A percentile compares a stretch with the other conserved stretches of the same genome.
Conservation (phyloP, 2,113 vertebrate species). For the Zosterops lateralis region DNA sequence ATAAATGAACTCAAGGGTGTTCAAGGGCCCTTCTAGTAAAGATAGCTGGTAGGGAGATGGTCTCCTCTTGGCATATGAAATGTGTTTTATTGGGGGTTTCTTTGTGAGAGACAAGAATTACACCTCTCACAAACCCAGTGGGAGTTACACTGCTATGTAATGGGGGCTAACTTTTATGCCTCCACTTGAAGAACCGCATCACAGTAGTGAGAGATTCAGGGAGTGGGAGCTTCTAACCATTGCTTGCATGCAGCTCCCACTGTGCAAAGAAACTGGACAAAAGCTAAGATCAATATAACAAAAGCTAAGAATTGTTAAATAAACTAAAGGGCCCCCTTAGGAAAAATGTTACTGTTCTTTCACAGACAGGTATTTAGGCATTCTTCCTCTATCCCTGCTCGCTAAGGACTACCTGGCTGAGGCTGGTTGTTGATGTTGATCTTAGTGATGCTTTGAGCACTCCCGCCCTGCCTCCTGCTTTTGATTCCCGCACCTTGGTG, state of each 20-base stretch:
- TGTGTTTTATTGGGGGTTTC: background rate
- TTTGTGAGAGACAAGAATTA: background rate
- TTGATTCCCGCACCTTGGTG: background rate
- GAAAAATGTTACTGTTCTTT: background rate
- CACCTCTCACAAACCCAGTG: background rate
- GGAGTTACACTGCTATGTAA: background rate
- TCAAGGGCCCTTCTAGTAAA: conserved; percentile 10
- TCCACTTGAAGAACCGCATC: background rate
- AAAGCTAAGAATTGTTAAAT: background rate
- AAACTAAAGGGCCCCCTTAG: background rate
- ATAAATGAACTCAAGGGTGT: conserved; percentile 28
- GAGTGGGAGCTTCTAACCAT: background rate
- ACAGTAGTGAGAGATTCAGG: background rate
- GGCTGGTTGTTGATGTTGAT: background rate
- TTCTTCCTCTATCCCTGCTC: background rate
- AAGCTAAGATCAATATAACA: background rate
- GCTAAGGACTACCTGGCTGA: background rate
- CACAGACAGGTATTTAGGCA: background rate
- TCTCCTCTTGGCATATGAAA: background rate
- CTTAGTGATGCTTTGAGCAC: background rate
- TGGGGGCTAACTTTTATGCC: background rate
- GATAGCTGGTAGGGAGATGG: background rate
- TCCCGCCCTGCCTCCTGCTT: background rate
- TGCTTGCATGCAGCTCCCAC: fast-evolving
- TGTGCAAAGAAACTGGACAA: background rate